Percentiles rank a stretch among this genome's conserved stretches.
Conservation (phyloP, 2,888 invertebrate genomes). For the Hypena proboscidalis region DNA sequence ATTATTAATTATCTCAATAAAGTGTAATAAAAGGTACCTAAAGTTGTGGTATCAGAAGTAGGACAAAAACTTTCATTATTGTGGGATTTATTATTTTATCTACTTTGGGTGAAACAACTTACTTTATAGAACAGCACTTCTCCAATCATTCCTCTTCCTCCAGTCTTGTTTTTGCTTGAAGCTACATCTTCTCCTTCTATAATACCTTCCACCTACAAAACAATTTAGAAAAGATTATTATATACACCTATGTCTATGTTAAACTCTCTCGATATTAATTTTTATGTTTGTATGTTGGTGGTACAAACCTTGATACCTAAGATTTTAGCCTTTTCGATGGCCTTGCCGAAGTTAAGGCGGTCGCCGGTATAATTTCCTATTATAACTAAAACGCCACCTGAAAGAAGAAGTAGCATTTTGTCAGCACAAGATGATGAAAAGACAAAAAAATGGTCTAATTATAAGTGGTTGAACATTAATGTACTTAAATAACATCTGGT, state of each 20-base stretch:
- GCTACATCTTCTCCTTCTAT: conserved; percentile 90
- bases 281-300: too few relatives aligned
- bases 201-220: conserved; percentile 78
- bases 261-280: too few relatives aligned
- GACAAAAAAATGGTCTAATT: too few relatives aligned
- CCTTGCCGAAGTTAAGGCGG: conserved; percentile 92
- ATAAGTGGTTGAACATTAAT: too few relatives aligned
- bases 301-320: conserved; percentile 82
- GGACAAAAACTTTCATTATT: too few relatives aligned
- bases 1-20: not conserved
- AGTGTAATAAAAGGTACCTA: too few relatives aligned
- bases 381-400: conserved; percentile 89
- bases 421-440: too few relatives aligned
- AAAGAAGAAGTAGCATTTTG: conserved; percentile 4
- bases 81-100: not conserved
- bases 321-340: conserved; percentile 89
- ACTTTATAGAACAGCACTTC: conserved; percentile 86
- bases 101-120: too few relatives aligned
- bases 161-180: conserved; percentile 80
- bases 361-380: conserved; percentile 92
- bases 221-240: too few relatives aligned
- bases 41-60: too few relatives aligned
- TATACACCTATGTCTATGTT: too few relatives aligned
- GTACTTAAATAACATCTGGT: too few relatives aligned
- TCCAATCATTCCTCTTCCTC: conserved; percentile 88